Evolutionary conservation across 2,113 vertebrate genomes (phyloP), one percentile per base, ranked within the genome.

Genomic region (Eubucco bourcierii): DNA sequence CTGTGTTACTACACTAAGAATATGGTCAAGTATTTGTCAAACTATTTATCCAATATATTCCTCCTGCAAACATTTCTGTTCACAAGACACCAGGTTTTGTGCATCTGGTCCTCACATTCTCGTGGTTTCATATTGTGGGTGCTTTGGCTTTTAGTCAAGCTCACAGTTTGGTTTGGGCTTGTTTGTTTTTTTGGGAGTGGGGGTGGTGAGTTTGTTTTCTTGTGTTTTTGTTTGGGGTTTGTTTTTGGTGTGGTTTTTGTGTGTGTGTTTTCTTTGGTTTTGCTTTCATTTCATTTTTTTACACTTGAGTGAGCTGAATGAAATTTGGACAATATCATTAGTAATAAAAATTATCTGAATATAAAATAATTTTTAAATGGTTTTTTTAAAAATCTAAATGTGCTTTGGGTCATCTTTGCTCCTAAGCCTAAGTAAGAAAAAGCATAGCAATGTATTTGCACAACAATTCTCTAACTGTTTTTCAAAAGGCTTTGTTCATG

Each of bases 91-190:
- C 21, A 2, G 0, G 7, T 17, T 55, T 52, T 84, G 39, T 47
- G n/a, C 7, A 1, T 12, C 41, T 46, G 44, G 37, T 21, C 61
- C 56, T 63, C 65, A 50, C 13, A 3, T 15, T 16, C 24, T 34
- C 18, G 3, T 1, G 7, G 3, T 33, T 66, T 55, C 34, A 39
- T 9, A 7, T 37, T 18, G 12, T 2, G 3, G 18, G 12, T 28
- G 24, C 37, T 75, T 33, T 44, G 47, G 13, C 25, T 44, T 87
- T 25, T 21, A 34, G 33, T 29, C 33, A 60, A 60, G 46, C 21
- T 83, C 56, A 56, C 15, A 13, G 37, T 25, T 44, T 27, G 28
- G 23, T 52, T 52, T 52, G 50, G 50, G 23, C 23, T 52, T 52
- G 50, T 52, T 52, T 24, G 50, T 52, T 25, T 52, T 52, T 52